phyloP scores from a whole-genome alignment of 1,140 invertebrate species.

The Heliconius hermathena region DNA sequence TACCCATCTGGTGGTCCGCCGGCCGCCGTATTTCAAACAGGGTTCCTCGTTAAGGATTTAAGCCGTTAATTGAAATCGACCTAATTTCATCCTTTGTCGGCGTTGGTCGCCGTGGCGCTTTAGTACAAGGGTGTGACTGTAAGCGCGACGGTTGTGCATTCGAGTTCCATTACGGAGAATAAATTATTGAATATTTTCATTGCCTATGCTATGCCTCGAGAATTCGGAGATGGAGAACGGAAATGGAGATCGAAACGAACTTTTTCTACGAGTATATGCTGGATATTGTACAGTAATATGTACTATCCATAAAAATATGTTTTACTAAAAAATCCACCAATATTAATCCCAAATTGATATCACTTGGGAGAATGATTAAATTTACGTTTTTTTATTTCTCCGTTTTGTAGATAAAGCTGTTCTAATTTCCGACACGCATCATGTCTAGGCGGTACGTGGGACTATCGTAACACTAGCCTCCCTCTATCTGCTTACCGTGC shows the following conservation, averaged over 20 bases:
- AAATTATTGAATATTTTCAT: not conserved
- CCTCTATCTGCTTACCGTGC: not conserved
- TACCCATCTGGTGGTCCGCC: conserved; percentile 27
- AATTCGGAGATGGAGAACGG: too few relatives aligned
- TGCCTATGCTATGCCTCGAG: not conserved
- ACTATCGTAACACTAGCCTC: not conserved
- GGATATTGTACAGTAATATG: too few relatives aligned
- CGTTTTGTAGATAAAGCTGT: too few relatives aligned
- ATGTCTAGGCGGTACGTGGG: too few relatives aligned
- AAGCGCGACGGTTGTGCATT: not conserved
- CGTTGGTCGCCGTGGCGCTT: not conserved
- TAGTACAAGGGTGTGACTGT: not conserved
- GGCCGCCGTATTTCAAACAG: conserved; percentile 29
- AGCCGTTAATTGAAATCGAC: conserved; percentile 28
- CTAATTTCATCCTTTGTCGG: conserved; percentile 17
- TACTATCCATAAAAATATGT: too few relatives aligned
- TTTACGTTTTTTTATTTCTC: too few relatives aligned
- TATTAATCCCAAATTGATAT: too few relatives aligned
- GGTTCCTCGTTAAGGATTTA: conserved; percentile 25
- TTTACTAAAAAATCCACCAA: too few relatives aligned
- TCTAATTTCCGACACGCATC: too few relatives aligned
- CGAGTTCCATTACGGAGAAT: not conserved
- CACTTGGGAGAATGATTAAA: too few relatives aligned
- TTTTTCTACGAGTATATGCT: too few relatives aligned
- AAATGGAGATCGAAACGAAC: too few relatives aligned